phyloP scores from a whole-genome alignment of 2,888 invertebrate genomes.

The Magallana nippona region DNA sequence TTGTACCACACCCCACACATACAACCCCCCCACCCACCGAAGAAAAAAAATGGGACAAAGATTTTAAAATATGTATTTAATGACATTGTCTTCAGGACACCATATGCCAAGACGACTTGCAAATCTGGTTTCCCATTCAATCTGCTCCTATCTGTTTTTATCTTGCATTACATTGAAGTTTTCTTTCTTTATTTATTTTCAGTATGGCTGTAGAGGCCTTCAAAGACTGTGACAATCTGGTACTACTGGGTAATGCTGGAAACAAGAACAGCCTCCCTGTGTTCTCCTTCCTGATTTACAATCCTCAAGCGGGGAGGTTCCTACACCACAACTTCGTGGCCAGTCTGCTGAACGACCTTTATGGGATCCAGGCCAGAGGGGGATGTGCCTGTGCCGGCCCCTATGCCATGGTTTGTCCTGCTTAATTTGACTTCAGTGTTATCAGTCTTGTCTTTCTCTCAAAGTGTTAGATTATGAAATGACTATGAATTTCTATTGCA shows the following conservation, averaged over 20 bases:
- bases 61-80: too few relatives aligned
- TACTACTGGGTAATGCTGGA: slow-evolving; percentile 85
- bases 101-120: too few relatives aligned
- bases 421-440: neutral
- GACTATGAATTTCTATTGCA: slow-evolving; percentile 79
- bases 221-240: slow-evolving; percentile 83
- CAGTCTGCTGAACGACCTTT: slow-evolving; percentile 92
- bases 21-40: too few relatives aligned
- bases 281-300: slow-evolving; percentile 91
- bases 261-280: slow-evolving; percentile 84
- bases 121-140: too few relatives aligned
- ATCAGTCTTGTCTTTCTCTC: neutral
- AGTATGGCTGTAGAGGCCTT: slow-evolving; percentile 79
- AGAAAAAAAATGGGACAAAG: too few relatives aligned
- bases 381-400: slow-evolving; percentile 87
- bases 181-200: slow-evolving; percentile 41
- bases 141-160: too few relatives aligned
- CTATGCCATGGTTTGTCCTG: slow-evolving; percentile 83
- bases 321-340: slow-evolving; percentile 94
- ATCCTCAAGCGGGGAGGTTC: slow-evolving; percentile 87
- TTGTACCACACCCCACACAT: too few relatives aligned
- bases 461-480: neutral
- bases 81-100: too few relatives aligned
- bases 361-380: slow-evolving; percentile 88
- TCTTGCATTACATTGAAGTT: too few relatives aligned